A percentile compares a stretch with the other conserved stretches of the same genome.
phyloP scores from a whole-genome alignment of 2,113 vertebrate species.

The Spheniscus mendiculus region DNA sequence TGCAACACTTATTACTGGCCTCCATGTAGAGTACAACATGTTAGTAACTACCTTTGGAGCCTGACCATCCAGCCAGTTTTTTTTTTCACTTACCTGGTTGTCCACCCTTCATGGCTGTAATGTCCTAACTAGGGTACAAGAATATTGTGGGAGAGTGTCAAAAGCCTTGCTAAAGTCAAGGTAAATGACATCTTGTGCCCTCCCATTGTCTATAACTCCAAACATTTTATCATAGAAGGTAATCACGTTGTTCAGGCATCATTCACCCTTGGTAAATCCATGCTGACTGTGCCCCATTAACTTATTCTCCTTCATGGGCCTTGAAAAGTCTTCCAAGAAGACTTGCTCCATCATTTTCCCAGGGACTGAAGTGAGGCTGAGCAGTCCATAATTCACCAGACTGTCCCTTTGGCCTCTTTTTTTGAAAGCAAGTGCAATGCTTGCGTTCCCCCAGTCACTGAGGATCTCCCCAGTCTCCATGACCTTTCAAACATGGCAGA shows the following conservation, averaged over 20 bases:
- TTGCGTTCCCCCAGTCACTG: fast-evolving
- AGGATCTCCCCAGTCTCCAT: background rate
- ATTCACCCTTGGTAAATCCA: background rate
- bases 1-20: background rate
- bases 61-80: background rate
- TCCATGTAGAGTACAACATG: background rate
- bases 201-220: background rate
- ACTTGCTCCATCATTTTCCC: background rate
- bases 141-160: background rate
- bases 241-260: background rate
- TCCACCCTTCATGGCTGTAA: background rate
- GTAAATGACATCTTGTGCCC: background rate
- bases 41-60: background rate
- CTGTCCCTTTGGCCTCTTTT: background rate
- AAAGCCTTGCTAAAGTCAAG: background rate
- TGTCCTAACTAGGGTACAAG: background rate
- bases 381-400: background rate
- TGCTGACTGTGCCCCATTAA: background rate
- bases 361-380: background rate
- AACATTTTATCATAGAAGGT: background rate
- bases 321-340: background rate
- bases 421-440: background rate
- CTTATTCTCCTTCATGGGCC: background rate
- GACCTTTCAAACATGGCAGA: background rate
- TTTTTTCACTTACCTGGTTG: background rate